Evolutionary conservation across 2,797 vertebrate genomes (phyloP).

Genomic region (Danio choprae): DNA sequence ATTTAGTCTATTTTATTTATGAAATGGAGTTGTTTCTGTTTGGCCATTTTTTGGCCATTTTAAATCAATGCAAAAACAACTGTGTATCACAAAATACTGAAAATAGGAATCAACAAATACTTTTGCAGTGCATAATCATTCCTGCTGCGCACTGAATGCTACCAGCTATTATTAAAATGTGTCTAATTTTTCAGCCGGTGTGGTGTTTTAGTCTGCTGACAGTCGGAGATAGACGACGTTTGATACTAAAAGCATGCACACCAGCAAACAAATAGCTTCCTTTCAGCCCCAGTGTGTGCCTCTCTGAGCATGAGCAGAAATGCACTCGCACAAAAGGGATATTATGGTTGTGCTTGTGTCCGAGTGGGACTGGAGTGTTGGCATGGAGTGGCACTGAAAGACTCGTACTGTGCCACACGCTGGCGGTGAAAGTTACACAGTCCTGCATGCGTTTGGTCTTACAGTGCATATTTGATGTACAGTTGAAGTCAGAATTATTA

Average conservation of each 20-base stretch:
- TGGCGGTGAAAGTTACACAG: conserved; percentile 53
- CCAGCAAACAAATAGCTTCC: conserved; percentile 65
- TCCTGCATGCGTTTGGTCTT: not conserved
- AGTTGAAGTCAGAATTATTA: not conserved
- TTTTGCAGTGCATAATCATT: not conserved
- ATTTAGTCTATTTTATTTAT: conserved; percentile 47
- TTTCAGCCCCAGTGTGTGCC: conserved; percentile 62
- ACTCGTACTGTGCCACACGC: conserved; percentile 62
- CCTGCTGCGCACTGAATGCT: not conserved
- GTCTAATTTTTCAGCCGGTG: not conserved
- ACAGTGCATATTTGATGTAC: too few relatives aligned
- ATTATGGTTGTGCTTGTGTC: conserved; percentile 67
- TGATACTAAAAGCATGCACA: conserved; percentile 59
- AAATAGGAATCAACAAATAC: too few relatives aligned
- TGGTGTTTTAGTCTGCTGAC: not conserved
- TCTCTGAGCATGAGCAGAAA: conserved; percentile 66
- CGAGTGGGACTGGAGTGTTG: conserved; percentile 31
- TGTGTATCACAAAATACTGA: too few relatives aligned
- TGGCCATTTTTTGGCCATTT: not conserved
- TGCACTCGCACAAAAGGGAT: conserved; percentile 74
- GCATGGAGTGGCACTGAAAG: conserved; percentile 65
- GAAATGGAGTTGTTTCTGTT: conserved; percentile 47
- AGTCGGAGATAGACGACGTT: conserved; percentile 40
- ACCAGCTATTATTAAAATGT: not conserved
- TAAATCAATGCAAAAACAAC: too few relatives aligned